phyloP scores from a whole-genome alignment of 2,797 vertebrate species.

The Falco naumanni region DNA sequence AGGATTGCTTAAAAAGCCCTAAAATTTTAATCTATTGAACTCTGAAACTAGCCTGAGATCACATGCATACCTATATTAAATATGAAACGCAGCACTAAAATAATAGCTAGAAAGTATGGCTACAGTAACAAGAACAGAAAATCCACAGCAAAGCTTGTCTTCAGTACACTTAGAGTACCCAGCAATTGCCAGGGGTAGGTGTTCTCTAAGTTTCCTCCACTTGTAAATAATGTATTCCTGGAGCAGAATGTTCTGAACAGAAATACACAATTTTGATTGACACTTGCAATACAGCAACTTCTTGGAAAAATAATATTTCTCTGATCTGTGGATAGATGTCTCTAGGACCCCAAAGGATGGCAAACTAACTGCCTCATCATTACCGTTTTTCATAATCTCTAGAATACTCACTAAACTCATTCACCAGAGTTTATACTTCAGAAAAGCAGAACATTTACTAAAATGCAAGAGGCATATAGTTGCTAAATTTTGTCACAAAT shows the following conservation, averaged over 20 bases:
- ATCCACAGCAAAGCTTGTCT: background rate
- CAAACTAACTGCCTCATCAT: background rate
- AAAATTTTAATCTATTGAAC: conserved; percentile 54
- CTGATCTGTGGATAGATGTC: background rate
- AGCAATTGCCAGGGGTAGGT: background rate
- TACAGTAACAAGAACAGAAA: conserved; percentile 24
- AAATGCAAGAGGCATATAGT: background rate
- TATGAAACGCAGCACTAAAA: conserved; percentile 31
- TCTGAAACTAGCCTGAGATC: conserved; percentile 52
- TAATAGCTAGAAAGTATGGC: background rate
- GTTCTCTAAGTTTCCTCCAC: background rate
- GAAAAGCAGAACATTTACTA: background rate
- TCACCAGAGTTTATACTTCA: background rate
- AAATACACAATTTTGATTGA: background rate
- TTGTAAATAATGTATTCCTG: conserved; percentile 27
- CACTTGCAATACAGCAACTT: background rate
- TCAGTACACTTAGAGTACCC: background rate
- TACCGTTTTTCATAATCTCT: background rate
- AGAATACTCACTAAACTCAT: background rate
- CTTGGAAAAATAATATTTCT: background rate
- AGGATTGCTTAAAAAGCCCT: conserved; percentile 35
- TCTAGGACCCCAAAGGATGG: background rate
- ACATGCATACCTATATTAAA: conserved; percentile 20
- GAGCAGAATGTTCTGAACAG: conserved; percentile 12
- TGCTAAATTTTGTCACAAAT: background rate